phyloP scores from a whole-genome alignment of 2,113 vertebrate species.

The Hydrochoerus hydrochaeris region DNA sequence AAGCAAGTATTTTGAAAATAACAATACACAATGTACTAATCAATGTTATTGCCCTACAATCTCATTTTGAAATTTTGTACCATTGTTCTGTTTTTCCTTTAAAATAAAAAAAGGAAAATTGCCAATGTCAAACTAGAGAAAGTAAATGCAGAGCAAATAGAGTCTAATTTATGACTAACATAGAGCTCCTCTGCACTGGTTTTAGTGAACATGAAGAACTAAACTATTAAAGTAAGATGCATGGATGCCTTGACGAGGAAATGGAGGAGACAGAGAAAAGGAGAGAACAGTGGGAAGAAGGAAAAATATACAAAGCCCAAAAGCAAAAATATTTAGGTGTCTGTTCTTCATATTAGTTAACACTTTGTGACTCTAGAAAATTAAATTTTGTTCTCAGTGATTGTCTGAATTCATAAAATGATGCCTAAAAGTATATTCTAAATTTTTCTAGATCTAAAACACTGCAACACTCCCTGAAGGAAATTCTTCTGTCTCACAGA shows the following conservation, averaged over 20 bases:
- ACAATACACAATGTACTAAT: too few species aligned
- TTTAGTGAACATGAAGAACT: neutral
- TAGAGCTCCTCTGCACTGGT: neutral
- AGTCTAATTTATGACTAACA: neutral
- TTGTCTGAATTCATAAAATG: neutral
- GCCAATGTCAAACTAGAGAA: neutral
- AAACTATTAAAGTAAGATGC: neutral
- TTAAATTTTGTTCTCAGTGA: neutral
- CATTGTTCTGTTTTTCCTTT: too few species aligned
- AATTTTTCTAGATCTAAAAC: neutral
- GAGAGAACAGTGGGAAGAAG: accelerated
- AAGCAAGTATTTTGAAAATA: too few species aligned
- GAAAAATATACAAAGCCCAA: neutral
- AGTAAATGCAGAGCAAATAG: neutral
- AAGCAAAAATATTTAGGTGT: neutral
- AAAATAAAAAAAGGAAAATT: neutral
- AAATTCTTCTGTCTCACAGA: neutral
- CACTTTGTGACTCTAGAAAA: neutral
- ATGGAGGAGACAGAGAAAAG: neutral
- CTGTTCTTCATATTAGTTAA: neutral
- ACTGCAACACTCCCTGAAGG: neutral
- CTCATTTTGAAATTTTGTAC: too few species aligned
- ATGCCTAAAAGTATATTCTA: neutral
- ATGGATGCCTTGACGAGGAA: neutral
- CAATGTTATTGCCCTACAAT: too few species aligned